A percentile compares a stretch with the other conserved stretches of the same genome.
phyloP scores from a whole-genome alignment of 30 jellyfish, hydroid and myxozoan genomes.

The Chironex yamaguchii region DNA sequence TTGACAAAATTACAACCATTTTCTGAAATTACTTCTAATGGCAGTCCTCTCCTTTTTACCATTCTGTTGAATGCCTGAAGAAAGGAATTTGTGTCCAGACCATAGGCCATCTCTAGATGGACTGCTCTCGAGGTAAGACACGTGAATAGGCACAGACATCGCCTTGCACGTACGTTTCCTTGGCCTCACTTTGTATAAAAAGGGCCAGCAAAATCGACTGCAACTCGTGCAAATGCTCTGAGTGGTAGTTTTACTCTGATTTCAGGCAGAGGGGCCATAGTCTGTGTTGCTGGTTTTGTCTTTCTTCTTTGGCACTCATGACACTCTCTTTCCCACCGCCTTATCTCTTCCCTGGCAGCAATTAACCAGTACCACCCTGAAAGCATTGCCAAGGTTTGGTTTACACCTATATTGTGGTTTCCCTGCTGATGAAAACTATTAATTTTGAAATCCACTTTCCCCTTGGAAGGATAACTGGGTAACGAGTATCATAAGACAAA shows the following conservation, averaged over 20 bases:
- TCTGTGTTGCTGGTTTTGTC: slow-evolving; percentile 42
- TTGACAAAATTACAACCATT: slow-evolving; percentile 70
- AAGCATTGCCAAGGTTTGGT: background rate
- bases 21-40: slow-evolving; percentile 43
- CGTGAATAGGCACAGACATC: slow-evolving; percentile 43
- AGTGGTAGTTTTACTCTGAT: slow-evolving; percentile 17
- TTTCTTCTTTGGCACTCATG: slow-evolving; percentile 23
- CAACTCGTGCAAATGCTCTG: slow-evolving; percentile 57
- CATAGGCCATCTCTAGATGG: slow-evolving; percentile 68
- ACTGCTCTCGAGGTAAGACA: slow-evolving; percentile 71
- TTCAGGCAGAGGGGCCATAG: slow-evolving; percentile 66
- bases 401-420: background rate
- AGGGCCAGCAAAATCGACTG: slow-evolving; percentile 74
- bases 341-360: slow-evolving; percentile 34
- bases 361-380: background rate
- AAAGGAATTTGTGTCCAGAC: slow-evolving; percentile 64
- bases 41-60: slow-evolving; percentile 62
- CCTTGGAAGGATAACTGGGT: slow-evolving; percentile 67
- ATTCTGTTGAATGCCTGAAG: slow-evolving; percentile 60
- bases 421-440: slow-evolving; percentile 6
- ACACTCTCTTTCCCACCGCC: slow-evolving; percentile 35
- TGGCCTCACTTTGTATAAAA: slow-evolving; percentile 61
- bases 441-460: slow-evolving; percentile 13
- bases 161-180: slow-evolving; percentile 33
- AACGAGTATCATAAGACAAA: slow-evolving; percentile 33